Percentiles rank a stretch among this genome's conserved stretches.
Conservation (phyloP, 2,888 invertebrate species). For the Limnephilus marmoratus region DNA sequence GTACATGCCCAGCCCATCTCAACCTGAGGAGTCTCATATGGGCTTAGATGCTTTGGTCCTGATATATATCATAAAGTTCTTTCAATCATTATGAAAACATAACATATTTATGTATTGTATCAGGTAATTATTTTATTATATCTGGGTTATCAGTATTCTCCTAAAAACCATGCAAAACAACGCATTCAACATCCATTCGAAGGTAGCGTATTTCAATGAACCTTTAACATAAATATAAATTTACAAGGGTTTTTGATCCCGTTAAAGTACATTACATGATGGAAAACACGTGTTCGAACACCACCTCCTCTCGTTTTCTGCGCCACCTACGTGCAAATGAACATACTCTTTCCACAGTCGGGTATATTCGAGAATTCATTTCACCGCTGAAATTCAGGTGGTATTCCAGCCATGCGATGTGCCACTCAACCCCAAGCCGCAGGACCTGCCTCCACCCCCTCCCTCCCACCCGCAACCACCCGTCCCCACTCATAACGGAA, state of each 20-base stretch:
- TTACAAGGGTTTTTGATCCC: not conserved
- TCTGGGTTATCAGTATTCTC: no score
- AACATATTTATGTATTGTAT: no score
- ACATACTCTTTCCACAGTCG: not conserved
- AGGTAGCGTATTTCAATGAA: not conserved
- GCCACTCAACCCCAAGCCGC: constrained; percentile 15
- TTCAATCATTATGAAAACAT: no score
- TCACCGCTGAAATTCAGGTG: constrained; percentile 42
- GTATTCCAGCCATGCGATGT: constrained; percentile 24
- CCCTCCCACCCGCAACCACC: not conserved
- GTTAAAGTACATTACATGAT: not conserved
- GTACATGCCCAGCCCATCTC: no score
- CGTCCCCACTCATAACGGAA: not conserved
- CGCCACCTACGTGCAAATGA: not conserved
- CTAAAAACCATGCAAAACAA: not conserved
- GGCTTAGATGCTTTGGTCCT: no score
- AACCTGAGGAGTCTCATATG: no score
- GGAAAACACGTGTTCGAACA: not conserved
- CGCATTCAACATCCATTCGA: not conserved
- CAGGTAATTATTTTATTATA: no score
- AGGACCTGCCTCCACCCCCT: not conserved
- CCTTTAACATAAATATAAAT: not conserved
- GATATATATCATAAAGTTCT: no score
- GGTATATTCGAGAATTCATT: constrained; percentile 33
- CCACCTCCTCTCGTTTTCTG: not conserved